Evolutionary conservation across 2,113 vertebrate species (phyloP), one percentile per base, ranked within the genome.

Genomic region (Genyomyrus donnyi): DNA sequence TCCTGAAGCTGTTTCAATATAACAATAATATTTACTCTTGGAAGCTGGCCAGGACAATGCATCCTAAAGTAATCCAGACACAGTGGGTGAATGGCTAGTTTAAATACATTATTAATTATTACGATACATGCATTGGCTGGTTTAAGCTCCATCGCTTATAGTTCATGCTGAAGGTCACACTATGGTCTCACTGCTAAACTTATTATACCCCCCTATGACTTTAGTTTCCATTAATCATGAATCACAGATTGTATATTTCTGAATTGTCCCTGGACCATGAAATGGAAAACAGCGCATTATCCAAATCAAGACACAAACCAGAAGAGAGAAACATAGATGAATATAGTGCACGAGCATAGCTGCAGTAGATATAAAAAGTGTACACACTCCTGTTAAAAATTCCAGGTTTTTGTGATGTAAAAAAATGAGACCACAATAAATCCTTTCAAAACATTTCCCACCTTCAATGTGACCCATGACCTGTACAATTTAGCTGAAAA

Each of bases 11-110:
- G 46, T 27, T 86, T 31, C 45, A 86, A 10, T n/a, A 10, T 50
- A 86, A 86, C 48, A 27, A 31, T 86, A 86, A 86, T 49, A 86
- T 86, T 86, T 86, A 86, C 48, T 48, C 84, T 27, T 86, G 84
- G n/a, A 86, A 86, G 24, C 24, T 48, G 46, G 24, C 48, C 10
- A 31, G 21, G 84, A 46, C 84, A 50, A 27, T n/a, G 46, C 13
- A 27, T 17, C 24, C 24, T 49, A 86, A 86, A 86, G 84, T 48
- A 86, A 50, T 6, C 84, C 84, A 86, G 84, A 86, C 48, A 49
- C 46, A 86, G 48, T 24, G 24, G 45, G 13, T n/a, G 11, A 85
- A 49, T 0, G 6, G 45, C 48, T n/a, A 50, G 6, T 50, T 86
- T 86, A 86, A 86, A 27, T 50, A 27, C 48, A 50, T 86, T 21